These are phyloP conservation scores for Gobiocypris rarus DNA, from an alignment of 2,113 vertebrate genomes.

Conservation along the genomic window DNA sequence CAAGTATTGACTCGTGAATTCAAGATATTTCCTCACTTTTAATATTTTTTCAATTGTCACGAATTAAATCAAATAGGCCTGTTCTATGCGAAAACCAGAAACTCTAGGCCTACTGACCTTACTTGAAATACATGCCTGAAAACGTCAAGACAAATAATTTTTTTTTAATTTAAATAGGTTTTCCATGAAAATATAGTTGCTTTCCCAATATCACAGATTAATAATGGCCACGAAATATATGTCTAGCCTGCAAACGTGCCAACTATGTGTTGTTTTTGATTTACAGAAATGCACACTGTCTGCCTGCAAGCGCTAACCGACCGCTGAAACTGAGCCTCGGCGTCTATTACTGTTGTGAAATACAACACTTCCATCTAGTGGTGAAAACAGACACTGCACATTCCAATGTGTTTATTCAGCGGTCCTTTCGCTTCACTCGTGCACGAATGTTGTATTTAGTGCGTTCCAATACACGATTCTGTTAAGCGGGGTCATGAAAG, in stretches of 20 bases:
- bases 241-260: not conserved
- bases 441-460: not conserved
- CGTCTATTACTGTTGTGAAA: not conserved
- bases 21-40: not conserved
- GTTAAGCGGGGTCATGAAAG: not conserved
- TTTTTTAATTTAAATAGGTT: not conserved
- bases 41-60: not conserved
- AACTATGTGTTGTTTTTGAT: not conserved
- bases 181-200: not conserved
- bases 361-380: conserved; percentile 54
- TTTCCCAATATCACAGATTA: not conserved
- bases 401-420: not conserved
- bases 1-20: conserved; percentile 14
- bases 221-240: not conserved
- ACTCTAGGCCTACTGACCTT: no score
- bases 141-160: no score
- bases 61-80: not conserved
- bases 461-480: not conserved
- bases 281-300: not conserved
- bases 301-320: not conserved
- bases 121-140: not conserved
- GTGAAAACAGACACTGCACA: not conserved
- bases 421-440: no score
- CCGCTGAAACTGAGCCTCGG: no score
- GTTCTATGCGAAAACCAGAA: not conserved